Percentiles rank a stretch among this genome's conserved stretches.
Evolutionary conservation across 1,140 invertebrate genomes (phyloP).

Genomic region (Drosophila repleta): DNA sequence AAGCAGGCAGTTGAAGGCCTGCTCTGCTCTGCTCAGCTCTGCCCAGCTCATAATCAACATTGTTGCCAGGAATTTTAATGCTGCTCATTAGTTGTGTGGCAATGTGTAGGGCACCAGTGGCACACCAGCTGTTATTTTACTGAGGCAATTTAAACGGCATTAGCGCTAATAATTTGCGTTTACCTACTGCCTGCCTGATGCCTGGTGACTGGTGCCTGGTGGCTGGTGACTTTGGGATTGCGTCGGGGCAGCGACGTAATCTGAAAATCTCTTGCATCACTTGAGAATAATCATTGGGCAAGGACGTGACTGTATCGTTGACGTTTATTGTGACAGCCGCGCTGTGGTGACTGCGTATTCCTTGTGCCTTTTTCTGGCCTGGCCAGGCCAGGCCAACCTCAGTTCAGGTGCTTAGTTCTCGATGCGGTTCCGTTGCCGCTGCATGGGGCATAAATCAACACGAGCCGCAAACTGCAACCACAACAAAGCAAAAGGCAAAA

Average conservation of each 20-base stretch:
- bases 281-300: constrained; percentile 47
- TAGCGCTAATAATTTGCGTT: constrained; percentile 59
- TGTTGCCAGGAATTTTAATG: constrained; percentile 50
- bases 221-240: too few relatives aligned
- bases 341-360: constrained; percentile 8
- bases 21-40: too few relatives aligned
- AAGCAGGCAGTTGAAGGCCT: too few relatives aligned
- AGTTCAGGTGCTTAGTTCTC: constrained; percentile 48
- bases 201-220: neutral
- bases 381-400: constrained; percentile 8
- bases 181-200: constrained; percentile 29
- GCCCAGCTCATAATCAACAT: constrained; percentile 33
- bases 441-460: constrained; percentile 73
- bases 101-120: neutral
- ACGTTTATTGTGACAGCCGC: constrained; percentile 68
- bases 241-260: constrained; percentile 28
- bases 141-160: constrained; percentile 57
- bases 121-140: constrained; percentile 52
- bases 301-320: constrained; percentile 67
- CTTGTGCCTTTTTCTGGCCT: constrained; percentile 6
- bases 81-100: neutral
- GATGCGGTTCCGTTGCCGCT: constrained; percentile 23
- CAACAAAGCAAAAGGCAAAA: constrained; percentile 40
- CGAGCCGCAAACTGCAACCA: constrained; percentile 54
- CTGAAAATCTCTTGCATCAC: constrained; percentile 48